Evolutionary conservation across 2,797 vertebrate genomes (phyloP).

Genomic region (Meriones psammophilus): DNA sequence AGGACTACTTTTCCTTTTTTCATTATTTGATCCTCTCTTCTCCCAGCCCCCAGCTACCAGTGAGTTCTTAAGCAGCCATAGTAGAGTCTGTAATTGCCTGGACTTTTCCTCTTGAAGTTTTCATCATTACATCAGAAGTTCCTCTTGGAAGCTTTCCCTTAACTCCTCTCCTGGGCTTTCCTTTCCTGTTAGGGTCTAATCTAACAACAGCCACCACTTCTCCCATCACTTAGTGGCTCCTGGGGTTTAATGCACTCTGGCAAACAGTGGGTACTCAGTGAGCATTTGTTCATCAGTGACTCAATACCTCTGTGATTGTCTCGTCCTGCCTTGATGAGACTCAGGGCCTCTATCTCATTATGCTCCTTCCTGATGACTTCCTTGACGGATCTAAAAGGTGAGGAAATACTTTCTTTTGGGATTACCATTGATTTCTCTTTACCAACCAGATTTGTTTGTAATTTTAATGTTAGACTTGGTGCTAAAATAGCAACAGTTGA

Average conservation of each 20-base stretch:
- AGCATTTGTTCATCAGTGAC: slow-evolving; percentile 15
- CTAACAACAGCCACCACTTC: background rate
- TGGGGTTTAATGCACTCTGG: background rate
- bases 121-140: background rate
- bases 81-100: background rate
- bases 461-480: background rate
- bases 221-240: background rate
- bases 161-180: background rate
- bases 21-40: background rate
- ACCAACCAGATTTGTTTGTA: background rate
- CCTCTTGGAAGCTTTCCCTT: slow-evolving; percentile 13
- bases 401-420: background rate
- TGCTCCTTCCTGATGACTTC: background rate
- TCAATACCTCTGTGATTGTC: background rate
- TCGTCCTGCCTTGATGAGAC: slow-evolving; percentile 36
- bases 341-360: background rate
- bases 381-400: background rate
- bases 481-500: background rate
- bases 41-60: slow-evolving; percentile 3
- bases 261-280: background rate
- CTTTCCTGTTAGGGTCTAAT: slow-evolving; percentile 23
- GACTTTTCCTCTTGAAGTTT: slow-evolving; percentile 50
- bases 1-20: background rate
- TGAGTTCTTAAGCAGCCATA: background rate
- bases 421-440: slow-evolving; percentile 10